These are phyloP conservation scores for Micromys minutus DNA, from an alignment of 2,113 vertebrate genomes.

Conservation along the genomic window DNA sequence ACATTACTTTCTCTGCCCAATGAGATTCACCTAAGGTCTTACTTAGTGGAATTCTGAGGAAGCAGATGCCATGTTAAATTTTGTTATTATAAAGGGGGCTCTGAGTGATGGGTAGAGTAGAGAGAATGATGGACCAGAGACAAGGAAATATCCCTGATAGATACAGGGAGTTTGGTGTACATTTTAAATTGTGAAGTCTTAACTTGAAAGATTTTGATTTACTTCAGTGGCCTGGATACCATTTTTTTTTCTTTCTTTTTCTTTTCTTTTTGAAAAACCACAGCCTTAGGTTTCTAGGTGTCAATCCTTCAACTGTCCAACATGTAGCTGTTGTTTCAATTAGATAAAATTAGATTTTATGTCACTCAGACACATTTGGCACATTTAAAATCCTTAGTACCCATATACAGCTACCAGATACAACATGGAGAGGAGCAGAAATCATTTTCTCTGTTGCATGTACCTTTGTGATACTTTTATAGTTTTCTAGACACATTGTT, in stretches of 20 bases:
- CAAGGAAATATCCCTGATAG: not conserved
- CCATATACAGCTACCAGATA: too few relatives aligned
- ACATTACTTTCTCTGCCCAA: not conserved
- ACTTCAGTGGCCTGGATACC: not conserved
- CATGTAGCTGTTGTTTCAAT: not conserved
- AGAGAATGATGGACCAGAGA: not conserved
- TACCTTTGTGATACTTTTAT: conserved; percentile 1
- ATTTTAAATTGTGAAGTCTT: not conserved
- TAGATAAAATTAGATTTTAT: not conserved
- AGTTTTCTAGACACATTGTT: not conserved
- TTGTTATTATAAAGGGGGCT: not conserved
- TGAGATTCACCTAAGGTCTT: not conserved
- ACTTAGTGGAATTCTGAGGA: not conserved
- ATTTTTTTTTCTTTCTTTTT: not conserved
- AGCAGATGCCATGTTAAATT: not conserved
- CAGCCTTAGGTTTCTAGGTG: not conserved
- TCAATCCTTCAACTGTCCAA: not conserved
- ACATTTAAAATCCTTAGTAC: not conserved
- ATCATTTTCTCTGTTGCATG: not conserved
- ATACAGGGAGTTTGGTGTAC: not conserved
- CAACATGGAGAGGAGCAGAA: fast-evolving
- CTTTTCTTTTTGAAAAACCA: too few relatives aligned
- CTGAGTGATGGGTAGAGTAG: not conserved
- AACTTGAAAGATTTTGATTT: not conserved
- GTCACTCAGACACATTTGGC: not conserved